phyloP scores from a whole-genome alignment of 2,113 vertebrate species.

The Dermatemys mawii region DNA sequence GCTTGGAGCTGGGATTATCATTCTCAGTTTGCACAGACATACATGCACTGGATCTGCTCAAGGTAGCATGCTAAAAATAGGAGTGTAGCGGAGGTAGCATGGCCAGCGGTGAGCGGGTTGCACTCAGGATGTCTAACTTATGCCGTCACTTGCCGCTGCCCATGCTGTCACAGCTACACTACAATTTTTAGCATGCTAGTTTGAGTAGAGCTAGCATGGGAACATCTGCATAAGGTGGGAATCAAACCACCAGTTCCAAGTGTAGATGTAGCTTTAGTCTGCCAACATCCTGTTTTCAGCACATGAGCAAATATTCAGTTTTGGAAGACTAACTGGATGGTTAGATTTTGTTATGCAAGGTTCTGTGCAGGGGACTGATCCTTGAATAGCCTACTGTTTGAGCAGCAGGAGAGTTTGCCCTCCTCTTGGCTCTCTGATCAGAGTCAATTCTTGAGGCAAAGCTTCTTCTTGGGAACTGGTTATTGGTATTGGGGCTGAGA shows the following conservation, averaged over 20 bases:
- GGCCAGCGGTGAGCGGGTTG: not conserved
- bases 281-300: not conserved
- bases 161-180: not conserved
- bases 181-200: not conserved
- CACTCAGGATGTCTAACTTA: not conserved
- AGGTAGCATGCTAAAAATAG: too few species aligned
- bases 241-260: not conserved
- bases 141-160: not conserved
- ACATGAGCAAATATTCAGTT: accelerated
- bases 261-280: not conserved
- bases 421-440: not conserved
- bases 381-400: not conserved
- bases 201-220: not conserved
- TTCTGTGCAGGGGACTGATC: not conserved
- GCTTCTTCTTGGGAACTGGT: not conserved
- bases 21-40: too few species aligned
- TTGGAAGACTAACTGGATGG: not conserved
- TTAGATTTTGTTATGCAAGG: not conserved
- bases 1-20: too few species aligned
- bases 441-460: not conserved
- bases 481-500: not conserved
- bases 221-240: not conserved
- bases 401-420: not conserved
- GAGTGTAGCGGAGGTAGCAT: too few species aligned
- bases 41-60: too few species aligned